Evolutionary conservation across 2,888 invertebrate genomes (phyloP).

Genomic region (Tuberolachnus salignus): DNA sequence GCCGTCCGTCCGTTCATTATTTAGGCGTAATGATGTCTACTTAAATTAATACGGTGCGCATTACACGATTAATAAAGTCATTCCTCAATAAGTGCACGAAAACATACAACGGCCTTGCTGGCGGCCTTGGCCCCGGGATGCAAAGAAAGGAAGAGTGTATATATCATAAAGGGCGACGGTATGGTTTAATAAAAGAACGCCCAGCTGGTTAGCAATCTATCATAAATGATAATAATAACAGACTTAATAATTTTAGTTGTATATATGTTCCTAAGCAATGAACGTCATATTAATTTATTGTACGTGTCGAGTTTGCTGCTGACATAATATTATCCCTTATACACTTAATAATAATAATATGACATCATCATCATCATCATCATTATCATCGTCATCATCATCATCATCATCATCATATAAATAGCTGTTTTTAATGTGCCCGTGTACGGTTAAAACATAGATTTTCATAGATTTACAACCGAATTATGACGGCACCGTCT

Average conservation of each 20-base stretch:
- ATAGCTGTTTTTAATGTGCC: neutral
- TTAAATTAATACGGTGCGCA: neutral
- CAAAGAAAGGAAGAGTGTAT: conserved; percentile 2
- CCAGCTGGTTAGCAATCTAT: conserved; percentile 38
- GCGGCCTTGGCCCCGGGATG: neutral
- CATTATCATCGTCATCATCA: no score
- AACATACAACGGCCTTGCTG: neutral
- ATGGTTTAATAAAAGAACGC: conserved; percentile 34
- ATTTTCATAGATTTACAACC: neutral
- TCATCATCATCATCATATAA: no score
- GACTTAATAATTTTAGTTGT: conserved; percentile 44
- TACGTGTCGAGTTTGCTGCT: neutral
- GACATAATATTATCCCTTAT: conserved; percentile 4
- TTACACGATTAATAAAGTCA: conserved; percentile 3
- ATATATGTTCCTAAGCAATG: neutral
- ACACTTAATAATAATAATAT: neutral
- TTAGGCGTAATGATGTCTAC: no score
- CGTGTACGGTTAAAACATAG: neutral
- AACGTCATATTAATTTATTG: conserved; percentile 47
- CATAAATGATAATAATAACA: conserved; percentile 54
- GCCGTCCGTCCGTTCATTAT: no score
- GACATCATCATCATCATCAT: no score
- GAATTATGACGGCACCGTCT: neutral
- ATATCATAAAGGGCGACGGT: neutral
- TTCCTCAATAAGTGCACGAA: conserved; percentile 2